Evolutionary conservation across 2,113 vertebrate genomes (phyloP), one percentile per base, ranked within the genome.

Genomic region (Oryzias woworae): DNA sequence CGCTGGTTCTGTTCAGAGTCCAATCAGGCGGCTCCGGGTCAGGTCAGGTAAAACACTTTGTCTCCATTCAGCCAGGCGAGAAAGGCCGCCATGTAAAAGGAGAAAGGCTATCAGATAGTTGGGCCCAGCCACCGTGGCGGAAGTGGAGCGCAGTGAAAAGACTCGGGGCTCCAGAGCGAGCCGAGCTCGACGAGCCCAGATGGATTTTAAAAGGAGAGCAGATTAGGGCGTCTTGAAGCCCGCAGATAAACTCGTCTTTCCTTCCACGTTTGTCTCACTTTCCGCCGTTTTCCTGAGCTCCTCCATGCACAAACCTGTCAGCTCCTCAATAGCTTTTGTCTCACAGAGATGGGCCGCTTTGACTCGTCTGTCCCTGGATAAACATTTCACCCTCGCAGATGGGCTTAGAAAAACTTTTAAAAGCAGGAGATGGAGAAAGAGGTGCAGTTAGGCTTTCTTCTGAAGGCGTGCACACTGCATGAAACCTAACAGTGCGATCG

Each of bases 51-150:
- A 77, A 69, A 66, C 81, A 79, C 76, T 68, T 66, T 63, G 80
- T 80, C 77, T 80, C 84, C 75, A 71, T 86, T 88, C 86, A 86
- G 66, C 54, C 55, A 22, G 69, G 20, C 60, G 59, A 85, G 85
- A 85, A 88, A 88, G 84, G 80, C 79, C 75, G 47, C 42, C 67
- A 70, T 87, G 90, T 87, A 89, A 91, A 90, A 81, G 88, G 90
- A 89, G 88, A 85, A 86, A 88, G 89, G 90, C 83, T 87, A 91
- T 92, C 91, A 90, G 90, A 91, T 91, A 73, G 67, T 76, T 42
- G 81, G 59, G 78, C 51, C 69, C 83, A 84, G 80, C 77, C 85
- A 86, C 75, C 88, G 78, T 85, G 83, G 85, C 77, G 69, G 81
- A 67, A 88, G 77, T 77, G 66, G 68, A 81, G 67, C 56, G 45